Conservation (phyloP, 2,113 vertebrate species). For the Pelecanoides urinatrix region DNA sequence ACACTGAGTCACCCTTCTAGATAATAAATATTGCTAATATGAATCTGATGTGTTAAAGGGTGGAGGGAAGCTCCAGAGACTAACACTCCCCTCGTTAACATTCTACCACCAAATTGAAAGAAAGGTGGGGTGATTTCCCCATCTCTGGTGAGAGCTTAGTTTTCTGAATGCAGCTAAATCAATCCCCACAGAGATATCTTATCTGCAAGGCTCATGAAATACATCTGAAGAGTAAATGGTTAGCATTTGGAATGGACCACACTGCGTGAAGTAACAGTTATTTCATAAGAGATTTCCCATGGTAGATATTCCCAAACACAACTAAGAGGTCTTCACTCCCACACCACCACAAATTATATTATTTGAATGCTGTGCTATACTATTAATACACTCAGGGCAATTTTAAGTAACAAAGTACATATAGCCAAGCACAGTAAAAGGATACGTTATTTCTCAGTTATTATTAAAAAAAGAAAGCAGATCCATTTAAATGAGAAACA, state of each 20-base stretch:
- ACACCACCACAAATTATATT: neutral
- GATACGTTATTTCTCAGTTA: neutral
- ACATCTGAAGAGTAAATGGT: constrained; percentile 27
- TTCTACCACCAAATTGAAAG: constrained; percentile 10
- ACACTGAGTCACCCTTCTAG: constrained; percentile 37
- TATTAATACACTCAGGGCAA: neutral
- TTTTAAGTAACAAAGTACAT: neutral
- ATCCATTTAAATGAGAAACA: neutral
- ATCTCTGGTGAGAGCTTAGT: neutral
- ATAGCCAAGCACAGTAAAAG: neutral
- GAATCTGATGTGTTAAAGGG: constrained; percentile 43
- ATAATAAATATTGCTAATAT: constrained; percentile 37
- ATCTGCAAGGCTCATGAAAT: constrained; percentile 36
- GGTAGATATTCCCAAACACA: constrained; percentile 20
- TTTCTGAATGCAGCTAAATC: neutral
- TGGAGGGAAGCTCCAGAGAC: constrained; percentile 34
- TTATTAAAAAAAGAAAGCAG: neutral
- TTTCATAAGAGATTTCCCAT: constrained; percentile 42
- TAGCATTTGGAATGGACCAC: constrained; percentile 46
- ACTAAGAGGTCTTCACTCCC: neutral
- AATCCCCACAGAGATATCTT: constrained; percentile 16
- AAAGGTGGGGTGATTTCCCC: neutral
- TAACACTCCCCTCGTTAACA: neutral
- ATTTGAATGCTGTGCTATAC: neutral
- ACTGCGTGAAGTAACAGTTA: constrained; percentile 13